phyloP scores from a whole-genome alignment of 2,113 vertebrate genomes.

The Cichladusa arquata region DNA sequence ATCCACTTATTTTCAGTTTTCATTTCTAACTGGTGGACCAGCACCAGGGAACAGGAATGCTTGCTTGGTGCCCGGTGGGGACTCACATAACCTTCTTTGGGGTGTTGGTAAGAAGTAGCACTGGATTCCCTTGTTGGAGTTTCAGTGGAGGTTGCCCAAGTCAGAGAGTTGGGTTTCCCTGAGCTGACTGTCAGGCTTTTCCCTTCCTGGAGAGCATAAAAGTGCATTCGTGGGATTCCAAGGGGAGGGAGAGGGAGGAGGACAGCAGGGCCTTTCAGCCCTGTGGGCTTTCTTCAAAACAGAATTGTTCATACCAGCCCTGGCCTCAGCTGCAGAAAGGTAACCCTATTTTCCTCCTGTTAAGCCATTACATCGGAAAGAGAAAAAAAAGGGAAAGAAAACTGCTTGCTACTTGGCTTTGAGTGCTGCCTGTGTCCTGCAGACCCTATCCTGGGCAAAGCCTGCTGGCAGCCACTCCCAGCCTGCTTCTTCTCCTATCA shows the following conservation, averaged over 20 bases:
- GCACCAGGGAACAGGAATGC: not conserved
- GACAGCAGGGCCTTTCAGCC: not conserved
- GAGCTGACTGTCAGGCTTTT: not conserved
- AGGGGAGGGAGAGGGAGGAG: slow-evolving; percentile 10
- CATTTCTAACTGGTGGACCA: fast-evolving
- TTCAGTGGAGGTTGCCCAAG: not conserved
- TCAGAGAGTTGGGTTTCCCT: not conserved
- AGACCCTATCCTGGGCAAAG: not conserved
- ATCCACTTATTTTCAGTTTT: not conserved
- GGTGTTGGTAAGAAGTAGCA: not conserved
- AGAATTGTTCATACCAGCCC: not conserved
- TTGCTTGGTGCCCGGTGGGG: not conserved
- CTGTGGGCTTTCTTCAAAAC: not conserved
- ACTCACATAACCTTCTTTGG: fast-evolving
- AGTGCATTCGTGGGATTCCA: slow-evolving; percentile 43
- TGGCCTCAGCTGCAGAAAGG: not conserved
- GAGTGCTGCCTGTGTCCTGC: fast-evolving
- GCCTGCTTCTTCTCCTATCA: not conserved
- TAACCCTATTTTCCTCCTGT: not conserved
- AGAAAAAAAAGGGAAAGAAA: not conserved
- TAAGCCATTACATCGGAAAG: not conserved
- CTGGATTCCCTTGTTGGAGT: not conserved
- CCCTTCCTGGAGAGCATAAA: slow-evolving; percentile 9
- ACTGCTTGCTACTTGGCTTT: not conserved
- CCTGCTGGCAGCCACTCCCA: not conserved